Percentiles rank a stretch among this genome's conserved stretches.
Evolutionary conservation across 2,888 invertebrate genomes (phyloP).

Genomic region (Eristalinus sepulchralis): DNA sequence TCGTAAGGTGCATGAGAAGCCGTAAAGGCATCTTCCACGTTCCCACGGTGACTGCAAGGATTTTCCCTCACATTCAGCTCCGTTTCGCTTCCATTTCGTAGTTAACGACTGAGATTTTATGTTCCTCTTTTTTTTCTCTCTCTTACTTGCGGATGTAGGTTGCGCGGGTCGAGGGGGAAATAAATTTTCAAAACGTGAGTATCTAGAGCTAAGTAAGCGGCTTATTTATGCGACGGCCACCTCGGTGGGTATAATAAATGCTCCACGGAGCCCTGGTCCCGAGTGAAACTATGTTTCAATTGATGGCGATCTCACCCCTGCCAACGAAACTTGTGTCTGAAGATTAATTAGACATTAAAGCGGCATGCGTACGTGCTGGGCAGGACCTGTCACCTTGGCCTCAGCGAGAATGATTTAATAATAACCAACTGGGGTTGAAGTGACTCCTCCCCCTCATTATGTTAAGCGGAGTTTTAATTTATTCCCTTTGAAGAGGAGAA

Average conservation of each 20-base stretch:
- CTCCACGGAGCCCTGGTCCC: not conserved
- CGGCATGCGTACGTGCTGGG: constrained; percentile 37
- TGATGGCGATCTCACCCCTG: constrained; percentile 15
- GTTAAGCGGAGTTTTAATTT: constrained; percentile 31
- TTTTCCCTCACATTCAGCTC: not conserved
- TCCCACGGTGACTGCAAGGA: constrained; percentile 18
- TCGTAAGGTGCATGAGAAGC: constrained; percentile 9
- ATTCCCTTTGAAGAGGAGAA: constrained; percentile 25
- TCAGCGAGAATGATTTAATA: constrained; percentile 55
- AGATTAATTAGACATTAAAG: constrained; percentile 67
- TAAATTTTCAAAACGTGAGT: constrained; percentile 51
- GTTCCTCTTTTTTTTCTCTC: constrained; percentile 25
- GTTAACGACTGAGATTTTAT: constrained; percentile 36
- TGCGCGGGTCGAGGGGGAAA: not conserved
- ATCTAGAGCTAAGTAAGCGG: constrained; percentile 33
- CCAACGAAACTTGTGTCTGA: not conserved
- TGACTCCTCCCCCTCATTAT: not conserved
- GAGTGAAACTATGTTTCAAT: constrained; percentile 48
- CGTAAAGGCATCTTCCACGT: constrained; percentile 9
- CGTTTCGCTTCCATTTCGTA: not conserved
- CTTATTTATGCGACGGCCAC: constrained; percentile 49
- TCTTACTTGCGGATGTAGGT: not conserved
- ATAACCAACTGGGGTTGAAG: constrained; percentile 1
- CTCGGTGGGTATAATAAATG: constrained; percentile 30
- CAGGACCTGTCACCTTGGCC: constrained; percentile 2